Percentiles rank a stretch among this genome's conserved stretches.
These are phyloP conservation scores for Mycetomoellerius zeteki DNA, from an alignment of 1,140 invertebrate species.

Conservation along the genomic window DNA sequence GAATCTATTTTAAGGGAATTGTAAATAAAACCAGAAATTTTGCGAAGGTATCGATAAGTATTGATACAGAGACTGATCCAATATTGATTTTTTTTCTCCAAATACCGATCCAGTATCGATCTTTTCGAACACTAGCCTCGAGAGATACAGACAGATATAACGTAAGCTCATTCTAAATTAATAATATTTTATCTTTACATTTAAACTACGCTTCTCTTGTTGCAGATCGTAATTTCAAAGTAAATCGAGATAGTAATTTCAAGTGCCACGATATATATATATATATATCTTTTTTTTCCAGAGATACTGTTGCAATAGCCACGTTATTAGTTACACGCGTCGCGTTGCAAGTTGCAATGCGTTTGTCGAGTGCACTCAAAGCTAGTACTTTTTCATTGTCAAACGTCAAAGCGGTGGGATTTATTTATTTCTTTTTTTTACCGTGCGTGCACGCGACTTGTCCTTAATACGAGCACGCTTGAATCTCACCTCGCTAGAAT, in stretches of 20 bases:
- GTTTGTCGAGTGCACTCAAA: constrained; percentile 32
- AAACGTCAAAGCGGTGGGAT: constrained; percentile 22
- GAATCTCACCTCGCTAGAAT: neutral
- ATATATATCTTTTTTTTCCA: neutral
- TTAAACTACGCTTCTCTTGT: neutral
- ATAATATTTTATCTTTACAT: neutral
- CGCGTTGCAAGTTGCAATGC: constrained; percentile 33
- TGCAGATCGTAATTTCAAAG: neutral
- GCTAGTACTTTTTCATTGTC: constrained; percentile 4
- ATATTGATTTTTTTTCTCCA: no score
- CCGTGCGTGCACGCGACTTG: neutral
- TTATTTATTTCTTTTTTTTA: constrained; percentile 5
- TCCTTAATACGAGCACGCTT: constrained; percentile 13
- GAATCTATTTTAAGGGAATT: no score
- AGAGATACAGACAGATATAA: neutral
- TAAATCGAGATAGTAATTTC: constrained; percentile 24
- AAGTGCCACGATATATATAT: neutral
- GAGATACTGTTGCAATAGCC: neutral
- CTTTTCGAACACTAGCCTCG: no score
- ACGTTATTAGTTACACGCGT: constrained; percentile 34
- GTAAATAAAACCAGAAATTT: no score
- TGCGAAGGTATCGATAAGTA: no score
- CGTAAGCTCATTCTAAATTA: neutral
- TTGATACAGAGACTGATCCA: no score
- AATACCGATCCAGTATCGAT: no score